Evolutionary conservation across 1,140 invertebrate species (phyloP), one percentile per base, ranked within the genome.

Genomic region (Spodoptera frugiperda): DNA sequence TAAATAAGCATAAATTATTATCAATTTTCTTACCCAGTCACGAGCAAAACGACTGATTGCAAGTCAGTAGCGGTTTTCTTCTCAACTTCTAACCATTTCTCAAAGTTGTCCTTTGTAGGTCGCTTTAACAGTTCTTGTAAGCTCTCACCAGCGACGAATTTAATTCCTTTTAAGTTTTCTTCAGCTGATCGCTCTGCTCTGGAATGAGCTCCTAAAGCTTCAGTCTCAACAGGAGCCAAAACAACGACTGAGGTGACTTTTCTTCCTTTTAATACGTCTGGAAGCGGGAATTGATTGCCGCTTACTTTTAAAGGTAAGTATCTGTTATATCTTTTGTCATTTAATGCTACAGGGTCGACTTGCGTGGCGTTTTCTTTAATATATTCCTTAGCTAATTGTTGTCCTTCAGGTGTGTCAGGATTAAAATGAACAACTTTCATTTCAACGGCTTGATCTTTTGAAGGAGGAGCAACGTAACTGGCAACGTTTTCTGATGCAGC

Each of bases 391-490:
- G 96, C 96, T 9, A 97, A 93, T 70, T 95, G 94, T 81, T 96
- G 95, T 76, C 96, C 97, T 94, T 97, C 96, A 17, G 95, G 94
- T 70, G 96, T 97, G 77, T 95, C 95, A 1, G 97, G 96, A 91
- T 98, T 96, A 81, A 97, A 98, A 77, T 96, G 96, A 33, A 98
- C 97, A 53, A 98, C 97, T 95, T 98, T 98, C 95, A 98, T 97
- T 92, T 98, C 97, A 15, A 97, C 96, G 49, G 95, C 95, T 86
- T 96, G 95, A 78, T 94, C 91, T 92, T 81, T 89, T 92, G 94
- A 84, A 10, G 84, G 86, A 86, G 93, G 82, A 90, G 94, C 83
- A 86, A 94, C 90, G 71, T 91, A 90, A 51, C 80, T 91, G 25
- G 91, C 77, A 17, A 92, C 72, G 78, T 94, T 94, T 79, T 95